Base-by-base conservation (phyloP, 1,140 invertebrate genomes). In the Lerema accius region DNA sequence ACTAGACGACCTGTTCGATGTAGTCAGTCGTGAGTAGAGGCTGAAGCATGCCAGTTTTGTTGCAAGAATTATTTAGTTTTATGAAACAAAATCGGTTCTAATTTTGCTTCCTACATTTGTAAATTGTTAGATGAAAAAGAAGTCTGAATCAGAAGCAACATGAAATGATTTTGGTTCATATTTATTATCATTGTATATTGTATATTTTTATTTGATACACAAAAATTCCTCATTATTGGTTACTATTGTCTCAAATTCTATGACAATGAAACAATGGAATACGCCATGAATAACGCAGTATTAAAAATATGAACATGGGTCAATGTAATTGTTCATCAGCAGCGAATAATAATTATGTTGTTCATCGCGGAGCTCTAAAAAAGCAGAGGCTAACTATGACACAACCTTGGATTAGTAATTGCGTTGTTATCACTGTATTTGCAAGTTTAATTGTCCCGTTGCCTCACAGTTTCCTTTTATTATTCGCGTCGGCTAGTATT, bases 21-120 rank as follows among this genome's bases (percentile, higher is more conserved):
- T 82, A 77, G 70, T 80, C 67, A 76, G 78, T 90, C 82, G 90
- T 91, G 88, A 91, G 90, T 91, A 91, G 89, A 76, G 79, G 84
- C 86, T 83, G 79, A 67, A 76, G 86, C 89, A 91, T 91, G 90
- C 84, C 80, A 75, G 75, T 85, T 86, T 84, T 82, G 77, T 90
- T 89, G 82, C 83, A 19, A 37, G 11, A 53, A 70, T 73, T 78
- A 75, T 66, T 77, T 77, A 76, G 74, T 43, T 80, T 72, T 66
- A 15, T 3, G 1, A 3, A 43, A 56, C 53, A 43, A 26, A 56
- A 56, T 43, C 53, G 53, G 42, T 19, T 28, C 15, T 15, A 45
- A 45, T 32, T 45, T 45, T 11, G 35, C 35, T 37, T 37, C 0
- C 7, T 4, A 1, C 28, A 32, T 32, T 32, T 32, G 28, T 9